Evolutionary conservation across 2,888 invertebrate species (phyloP), one percentile per base, ranked within the genome.

Genomic region (Formica aserva): DNA sequence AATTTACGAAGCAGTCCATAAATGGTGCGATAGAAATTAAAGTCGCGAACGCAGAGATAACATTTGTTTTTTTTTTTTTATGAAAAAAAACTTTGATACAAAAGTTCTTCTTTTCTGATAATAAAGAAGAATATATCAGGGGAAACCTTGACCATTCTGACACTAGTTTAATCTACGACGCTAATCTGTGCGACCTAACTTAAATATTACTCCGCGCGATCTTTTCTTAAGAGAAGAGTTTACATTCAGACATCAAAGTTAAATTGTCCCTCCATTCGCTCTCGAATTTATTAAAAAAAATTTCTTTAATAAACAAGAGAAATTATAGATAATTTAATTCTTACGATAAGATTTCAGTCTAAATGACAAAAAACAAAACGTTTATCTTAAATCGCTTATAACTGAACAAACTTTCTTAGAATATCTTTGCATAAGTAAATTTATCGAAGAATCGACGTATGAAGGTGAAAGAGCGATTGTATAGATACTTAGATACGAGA

Each of bases 111-210:
- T 63, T 32, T 48, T 18, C 18, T 65, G 35, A 66, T 77, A 55
- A 77, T n/a, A n/a, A 52, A 38, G 62, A 62, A 62, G 35, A n/a
- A 66, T 72, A 29, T 48, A 75, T 75, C 75, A 18, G 32, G 22
- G 26, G 4, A 63, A 55, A 52, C 67, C 76, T 77, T 77, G 66
- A 77, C 52, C 67, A 38, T n/a, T 38, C 48, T 38, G 76, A 77
- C 76, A 65, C 35, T 45, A 65, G 18, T 4, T 35, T 52, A 66
- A 77, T 66, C 76, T 26, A 26, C 26, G 52, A 66, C 66, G 35
- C 22, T 66, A 77, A 66, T 77, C 66, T 52, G 32, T 32, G 32
- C 6, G 63, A 32, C 41, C 32, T 26, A 76, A 76, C 29, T 35
- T 38, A n/a, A 32, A 38, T 35, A 48, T 66, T 55, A 66, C 35